Percentiles rank a stretch among this genome's conserved stretches.
These are phyloP conservation scores for Polypterus bichir DNA, from an alignment of 2,113 vertebrate genomes.

Conservation along the genomic window DNA sequence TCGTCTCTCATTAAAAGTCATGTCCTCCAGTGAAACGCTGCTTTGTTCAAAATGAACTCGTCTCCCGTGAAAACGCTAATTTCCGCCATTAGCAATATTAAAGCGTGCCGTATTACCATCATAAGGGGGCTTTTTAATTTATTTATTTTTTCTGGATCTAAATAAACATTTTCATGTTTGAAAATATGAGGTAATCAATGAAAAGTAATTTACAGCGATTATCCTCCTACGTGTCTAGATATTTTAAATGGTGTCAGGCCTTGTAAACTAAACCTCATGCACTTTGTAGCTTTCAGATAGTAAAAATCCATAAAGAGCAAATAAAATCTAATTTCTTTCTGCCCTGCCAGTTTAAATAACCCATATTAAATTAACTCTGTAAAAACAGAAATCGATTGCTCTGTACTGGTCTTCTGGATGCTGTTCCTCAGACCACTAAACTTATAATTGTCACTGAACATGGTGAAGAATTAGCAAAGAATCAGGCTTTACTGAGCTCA, in stretches of 20 bases:
- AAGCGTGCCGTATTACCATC: too few relatives aligned
- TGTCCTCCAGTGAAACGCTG: too few relatives aligned
- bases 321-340: conserved; percentile 54
- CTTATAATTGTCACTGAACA: conserved; percentile 43
- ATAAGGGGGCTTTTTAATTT: too few relatives aligned
- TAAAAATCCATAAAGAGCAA: conserved; percentile 50
- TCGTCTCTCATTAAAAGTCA: too few relatives aligned
- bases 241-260: conserved; percentile 35
- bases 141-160: conserved; percentile 29
- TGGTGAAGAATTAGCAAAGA: conserved; percentile 33
- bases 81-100: too few relatives aligned
- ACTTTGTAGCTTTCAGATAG: conserved; percentile 32
- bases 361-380: conserved; percentile 54
- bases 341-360: conserved; percentile 52
- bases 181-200: conserved; percentile 46
- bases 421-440: conserved; percentile 32
- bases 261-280: conserved; percentile 34
- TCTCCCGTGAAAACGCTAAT: too few relatives aligned
- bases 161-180: conserved; percentile 39
- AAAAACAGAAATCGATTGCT: conserved; percentile 53
- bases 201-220: conserved; percentile 45
- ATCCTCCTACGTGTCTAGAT: conserved; percentile 33
- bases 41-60: too few relatives aligned
- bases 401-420: conserved; percentile 37
- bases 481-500: conserved; percentile 19